Evolutionary conservation across 2,113 vertebrate species (phyloP).

Genomic region (Lethenteron reissneri): DNA sequence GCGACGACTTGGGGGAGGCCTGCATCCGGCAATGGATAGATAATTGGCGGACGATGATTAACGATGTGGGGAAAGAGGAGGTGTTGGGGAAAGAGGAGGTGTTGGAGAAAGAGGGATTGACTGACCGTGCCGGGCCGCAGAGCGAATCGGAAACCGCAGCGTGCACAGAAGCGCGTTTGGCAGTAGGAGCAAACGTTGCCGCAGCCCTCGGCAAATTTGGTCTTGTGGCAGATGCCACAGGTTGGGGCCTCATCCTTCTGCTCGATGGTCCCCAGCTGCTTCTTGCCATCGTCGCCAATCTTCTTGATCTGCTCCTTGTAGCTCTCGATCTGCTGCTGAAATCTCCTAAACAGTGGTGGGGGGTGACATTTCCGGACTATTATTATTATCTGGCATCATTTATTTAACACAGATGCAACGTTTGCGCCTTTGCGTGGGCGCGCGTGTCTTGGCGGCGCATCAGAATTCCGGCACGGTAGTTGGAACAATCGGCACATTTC

Average conservation of each 20-base stretch:
- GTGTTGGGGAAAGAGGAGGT: background rate
- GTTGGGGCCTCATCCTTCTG: slow-evolving; percentile 89
- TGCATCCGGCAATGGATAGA: too few species aligned
- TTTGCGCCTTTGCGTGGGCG: too few species aligned
- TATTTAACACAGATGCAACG: too few species aligned
- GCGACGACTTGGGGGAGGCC: too few species aligned
- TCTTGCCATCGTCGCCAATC: slow-evolving; percentile 71
- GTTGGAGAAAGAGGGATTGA: slow-evolving; percentile 10
- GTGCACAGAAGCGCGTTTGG: slow-evolving; percentile 90
- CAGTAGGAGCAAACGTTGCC: slow-evolving; percentile 95
- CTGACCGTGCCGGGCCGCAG: slow-evolving; percentile 95
- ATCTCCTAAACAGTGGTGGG: slow-evolving; percentile 30
- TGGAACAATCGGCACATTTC: too few species aligned
- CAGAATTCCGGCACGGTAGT: too few species aligned
- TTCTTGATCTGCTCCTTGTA: slow-evolving; percentile 94
- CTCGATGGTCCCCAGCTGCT: slow-evolving; percentile 42
- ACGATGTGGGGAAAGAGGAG: background rate
- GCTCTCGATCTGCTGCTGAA: slow-evolving; percentile 98
- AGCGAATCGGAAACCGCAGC: slow-evolving; percentile 80
- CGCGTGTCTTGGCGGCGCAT: too few species aligned
- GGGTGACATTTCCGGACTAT: too few species aligned
- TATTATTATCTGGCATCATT: too few species aligned
- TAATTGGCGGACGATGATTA: too few species aligned
- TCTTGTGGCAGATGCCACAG: slow-evolving; percentile 91
- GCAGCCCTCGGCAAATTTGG: slow-evolving; percentile 90